phyloP scores from a whole-genome alignment of 2,888 invertebrate species.

The Gisinianus flammeolus region DNA sequence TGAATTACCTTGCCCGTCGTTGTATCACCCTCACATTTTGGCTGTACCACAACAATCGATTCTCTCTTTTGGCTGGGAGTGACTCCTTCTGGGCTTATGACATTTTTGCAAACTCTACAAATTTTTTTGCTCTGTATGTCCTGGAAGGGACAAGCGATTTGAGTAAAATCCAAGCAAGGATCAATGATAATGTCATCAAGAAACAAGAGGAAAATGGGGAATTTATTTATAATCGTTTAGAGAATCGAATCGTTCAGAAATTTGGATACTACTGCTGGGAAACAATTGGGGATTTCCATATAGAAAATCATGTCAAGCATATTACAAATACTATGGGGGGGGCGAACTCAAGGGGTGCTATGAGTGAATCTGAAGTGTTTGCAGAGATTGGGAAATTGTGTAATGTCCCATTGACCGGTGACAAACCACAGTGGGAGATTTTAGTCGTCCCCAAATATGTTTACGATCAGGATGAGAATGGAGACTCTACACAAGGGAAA shows the following conservation, averaged over 20 bases:
- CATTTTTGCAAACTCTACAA: slow-evolving; percentile 41
- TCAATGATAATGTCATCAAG: slow-evolving; percentile 28
- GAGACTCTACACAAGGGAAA: neutral
- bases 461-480: slow-evolving; percentile 11
- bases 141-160: slow-evolving; percentile 48
- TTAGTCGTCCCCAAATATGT: slow-evolving; percentile 44
- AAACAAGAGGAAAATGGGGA: slow-evolving; percentile 40
- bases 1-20: neutral
- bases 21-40: neutral
- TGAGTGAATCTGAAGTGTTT: slow-evolving; percentile 47
- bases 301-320: slow-evolving; percentile 44
- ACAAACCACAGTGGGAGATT: slow-evolving; percentile 47
- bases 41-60: neutral
- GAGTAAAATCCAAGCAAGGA: slow-evolving; percentile 39
- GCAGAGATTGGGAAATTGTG: slow-evolving; percentile 42
- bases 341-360: neutral
- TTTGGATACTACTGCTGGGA: slow-evolving; percentile 51
- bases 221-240: slow-evolving; percentile 39
- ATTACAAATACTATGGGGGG: slow-evolving; percentile 28
- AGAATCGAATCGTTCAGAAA: slow-evolving; percentile 18
- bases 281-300: slow-evolving; percentile 27
- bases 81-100: slow-evolving; percentile 52
- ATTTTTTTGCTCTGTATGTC: slow-evolving; percentile 45
- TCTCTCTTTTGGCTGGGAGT: neutral
- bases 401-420: slow-evolving; percentile 36